Evolutionary conservation across 2,888 invertebrate species (phyloP).

Genomic region (Rhabditophanes sp.): DNA sequence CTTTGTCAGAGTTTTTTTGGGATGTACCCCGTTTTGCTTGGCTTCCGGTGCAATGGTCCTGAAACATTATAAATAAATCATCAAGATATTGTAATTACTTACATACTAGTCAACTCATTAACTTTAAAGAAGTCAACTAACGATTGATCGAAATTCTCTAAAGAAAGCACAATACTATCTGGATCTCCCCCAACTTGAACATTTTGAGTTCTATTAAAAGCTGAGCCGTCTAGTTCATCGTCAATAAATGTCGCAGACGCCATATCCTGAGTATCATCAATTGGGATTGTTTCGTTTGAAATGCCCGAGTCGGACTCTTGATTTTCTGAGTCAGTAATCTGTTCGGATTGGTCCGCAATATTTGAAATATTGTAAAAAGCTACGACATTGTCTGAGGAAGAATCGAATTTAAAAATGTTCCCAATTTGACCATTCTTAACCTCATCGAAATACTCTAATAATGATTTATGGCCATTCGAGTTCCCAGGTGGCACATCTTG

Average conservation of each 20-base stretch:
- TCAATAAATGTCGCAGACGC: conserved; percentile 5
- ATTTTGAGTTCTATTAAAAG: conserved; percentile 6
- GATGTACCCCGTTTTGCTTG: no score
- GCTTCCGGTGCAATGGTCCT: no score
- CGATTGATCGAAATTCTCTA: conserved; percentile 27
- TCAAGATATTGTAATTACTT: conserved; percentile 2
- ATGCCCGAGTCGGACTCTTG: conserved; percentile 3
- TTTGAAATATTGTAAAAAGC: no score
- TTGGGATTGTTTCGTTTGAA: conserved; percentile 1
- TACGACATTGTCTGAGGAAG: no score
- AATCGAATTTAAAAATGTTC: no score
- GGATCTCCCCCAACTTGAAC: conserved; percentile 50
- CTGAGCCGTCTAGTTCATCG: conserved; percentile 5
- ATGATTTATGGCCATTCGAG: conserved; percentile 25
- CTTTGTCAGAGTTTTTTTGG: no score
- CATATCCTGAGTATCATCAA: not conserved
- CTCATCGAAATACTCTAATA: conserved; percentile 39
- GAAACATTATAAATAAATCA: conserved; percentile 1
- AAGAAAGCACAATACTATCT: conserved; percentile 28
- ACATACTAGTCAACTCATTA: conserved; percentile 36
- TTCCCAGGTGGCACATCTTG: conserved; percentile 3
- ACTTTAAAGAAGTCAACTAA: conserved; percentile 29
- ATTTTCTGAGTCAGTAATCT: no score
- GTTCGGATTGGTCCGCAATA: no score
- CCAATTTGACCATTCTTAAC: conserved; percentile 24